Percentiles rank a stretch among this genome's conserved stretches.
Evolutionary conservation across 2,888 invertebrate genomes (phyloP).

Genomic region (Ectobius pallidus): DNA sequence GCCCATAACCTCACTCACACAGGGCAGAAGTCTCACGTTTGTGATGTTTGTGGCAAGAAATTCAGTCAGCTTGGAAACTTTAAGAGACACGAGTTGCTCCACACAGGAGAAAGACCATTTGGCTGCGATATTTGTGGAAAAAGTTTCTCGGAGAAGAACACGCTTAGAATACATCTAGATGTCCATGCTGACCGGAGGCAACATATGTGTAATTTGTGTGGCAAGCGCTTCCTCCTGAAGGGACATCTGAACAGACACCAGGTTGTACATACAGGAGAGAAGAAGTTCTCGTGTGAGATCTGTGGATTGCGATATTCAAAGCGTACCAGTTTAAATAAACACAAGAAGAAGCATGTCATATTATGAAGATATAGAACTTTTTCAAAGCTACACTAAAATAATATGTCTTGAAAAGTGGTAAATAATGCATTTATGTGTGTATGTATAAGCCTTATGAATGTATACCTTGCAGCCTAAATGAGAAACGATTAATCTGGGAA

Average conservation of each 20-base stretch:
- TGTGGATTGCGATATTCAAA: slow-evolving; percentile 31
- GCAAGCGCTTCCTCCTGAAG: slow-evolving; percentile 1
- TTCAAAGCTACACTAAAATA: too few relatives aligned
- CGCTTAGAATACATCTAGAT: slow-evolving; percentile 13
- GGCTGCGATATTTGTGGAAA: slow-evolving; percentile 40
- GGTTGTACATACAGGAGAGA: slow-evolving; percentile 25
- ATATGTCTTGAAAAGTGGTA: too few relatives aligned
- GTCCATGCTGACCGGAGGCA: slow-evolving; percentile 16
- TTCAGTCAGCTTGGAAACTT: slow-evolving; percentile 32
- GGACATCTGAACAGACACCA: slow-evolving; percentile 7
- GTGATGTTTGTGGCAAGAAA: slow-evolving; percentile 30
- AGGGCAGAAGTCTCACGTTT: slow-evolving; percentile 38
- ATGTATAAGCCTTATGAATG: too few relatives aligned
- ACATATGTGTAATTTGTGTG: slow-evolving; percentile 26
- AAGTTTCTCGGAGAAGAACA: slow-evolving; percentile 10
- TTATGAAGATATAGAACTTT: too few relatives aligned
- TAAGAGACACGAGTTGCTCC: slow-evolving; percentile 38
- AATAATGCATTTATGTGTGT: too few relatives aligned
- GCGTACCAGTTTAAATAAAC: slow-evolving; percentile 34
- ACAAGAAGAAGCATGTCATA: slow-evolving; percentile 38
- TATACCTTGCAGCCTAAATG: too few relatives aligned
- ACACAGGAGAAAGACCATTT: slow-evolving; percentile 38
- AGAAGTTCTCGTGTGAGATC: slow-evolving; percentile 28
- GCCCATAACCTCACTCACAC: slow-evolving; percentile 36
- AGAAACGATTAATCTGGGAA: too few relatives aligned